Conservation (phyloP, 2,888 invertebrate species). For the Tuberolachnus salignus region DNA sequence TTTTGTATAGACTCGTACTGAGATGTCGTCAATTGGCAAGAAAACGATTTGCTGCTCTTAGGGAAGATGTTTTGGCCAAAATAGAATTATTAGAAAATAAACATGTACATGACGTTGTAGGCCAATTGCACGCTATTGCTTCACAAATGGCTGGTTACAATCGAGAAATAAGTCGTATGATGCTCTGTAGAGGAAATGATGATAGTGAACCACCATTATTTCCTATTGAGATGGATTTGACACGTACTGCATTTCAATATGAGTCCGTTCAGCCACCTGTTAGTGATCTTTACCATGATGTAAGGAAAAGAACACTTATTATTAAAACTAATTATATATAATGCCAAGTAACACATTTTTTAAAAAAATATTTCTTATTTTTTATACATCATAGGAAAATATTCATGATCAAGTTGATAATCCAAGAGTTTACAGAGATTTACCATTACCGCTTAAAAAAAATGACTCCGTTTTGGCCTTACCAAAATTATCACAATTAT, state of each 20-base stretch:
- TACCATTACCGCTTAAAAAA: not conserved
- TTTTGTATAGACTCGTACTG: constrained; percentile 74
- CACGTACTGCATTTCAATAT: constrained; percentile 90
- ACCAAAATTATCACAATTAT: constrained; percentile 33
- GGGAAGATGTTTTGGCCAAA: constrained; percentile 93
- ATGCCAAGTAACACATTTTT: not conserved
- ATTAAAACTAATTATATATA: constrained; percentile 21
- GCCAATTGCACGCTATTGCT: constrained; percentile 62
- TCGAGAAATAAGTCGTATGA: constrained; percentile 76
- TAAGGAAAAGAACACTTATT: no score
- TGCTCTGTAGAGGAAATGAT: constrained; percentile 71
- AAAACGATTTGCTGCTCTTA: constrained; percentile 78
- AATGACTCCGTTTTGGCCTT: constrained; percentile 14
- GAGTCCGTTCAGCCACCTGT: constrained; percentile 63
- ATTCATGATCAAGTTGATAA: constrained; percentile 4
- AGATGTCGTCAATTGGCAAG: constrained; percentile 96
- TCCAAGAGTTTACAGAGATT: constrained; percentile 47
- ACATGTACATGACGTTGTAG: constrained; percentile 76
- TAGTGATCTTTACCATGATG: constrained; percentile 24
- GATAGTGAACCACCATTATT: constrained; percentile 67
- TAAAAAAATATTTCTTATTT: not conserved
- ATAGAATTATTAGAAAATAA: constrained; percentile 97
- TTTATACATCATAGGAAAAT: constrained; percentile 1
- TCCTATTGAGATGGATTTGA: constrained; percentile 94
- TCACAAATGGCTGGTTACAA: constrained; percentile 80